Conservation (phyloP, 2,797 vertebrate species). For the Anguilla megastoma region DNA sequence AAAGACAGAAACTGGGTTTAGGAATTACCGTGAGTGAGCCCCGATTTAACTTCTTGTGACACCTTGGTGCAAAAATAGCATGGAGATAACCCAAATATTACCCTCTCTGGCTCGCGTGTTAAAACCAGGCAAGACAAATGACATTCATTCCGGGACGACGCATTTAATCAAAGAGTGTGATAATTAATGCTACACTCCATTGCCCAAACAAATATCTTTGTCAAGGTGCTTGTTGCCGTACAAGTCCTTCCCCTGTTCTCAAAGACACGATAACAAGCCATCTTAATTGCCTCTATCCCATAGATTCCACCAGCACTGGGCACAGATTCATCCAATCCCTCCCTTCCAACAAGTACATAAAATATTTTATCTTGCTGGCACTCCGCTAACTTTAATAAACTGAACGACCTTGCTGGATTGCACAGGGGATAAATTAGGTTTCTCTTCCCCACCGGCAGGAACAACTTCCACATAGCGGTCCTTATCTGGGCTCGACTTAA, state of each 20-base stretch:
- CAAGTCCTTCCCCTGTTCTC: constrained; percentile 76
- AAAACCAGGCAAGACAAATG: constrained; percentile 74
- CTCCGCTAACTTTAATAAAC: constrained; percentile 93
- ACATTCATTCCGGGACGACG: constrained; percentile 69
- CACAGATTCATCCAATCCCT: constrained; percentile 65
- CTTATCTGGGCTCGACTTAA: constrained; percentile 94
- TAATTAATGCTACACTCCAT: constrained; percentile 81
- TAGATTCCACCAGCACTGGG: constrained; percentile 71
- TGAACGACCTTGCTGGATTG: constrained; percentile 84
- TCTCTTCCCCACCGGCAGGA: constrained; percentile 77
- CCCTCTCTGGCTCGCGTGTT: constrained; percentile 55
- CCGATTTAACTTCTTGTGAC: constrained; percentile 46
- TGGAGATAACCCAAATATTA: constrained; percentile 61
- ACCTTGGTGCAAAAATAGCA: constrained; percentile 50
- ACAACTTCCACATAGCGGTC: constrained; percentile 79
- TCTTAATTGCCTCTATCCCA: constrained; percentile 82
- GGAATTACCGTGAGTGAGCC: constrained; percentile 35
- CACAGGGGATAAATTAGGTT: constrained; percentile 88
- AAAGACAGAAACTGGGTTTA: constrained; percentile 19
- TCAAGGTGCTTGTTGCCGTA: constrained; percentile 78
- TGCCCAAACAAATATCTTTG: constrained; percentile 84
- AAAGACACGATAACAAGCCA: constrained; percentile 81
- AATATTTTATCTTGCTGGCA: constrained; percentile 86
- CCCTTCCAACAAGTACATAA: constrained; percentile 82
- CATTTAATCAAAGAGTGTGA: constrained; percentile 77